Evolutionary conservation across 64 coral and sea anemone species (phyloP).

Genomic region (Astreopora myriophthalma): DNA sequence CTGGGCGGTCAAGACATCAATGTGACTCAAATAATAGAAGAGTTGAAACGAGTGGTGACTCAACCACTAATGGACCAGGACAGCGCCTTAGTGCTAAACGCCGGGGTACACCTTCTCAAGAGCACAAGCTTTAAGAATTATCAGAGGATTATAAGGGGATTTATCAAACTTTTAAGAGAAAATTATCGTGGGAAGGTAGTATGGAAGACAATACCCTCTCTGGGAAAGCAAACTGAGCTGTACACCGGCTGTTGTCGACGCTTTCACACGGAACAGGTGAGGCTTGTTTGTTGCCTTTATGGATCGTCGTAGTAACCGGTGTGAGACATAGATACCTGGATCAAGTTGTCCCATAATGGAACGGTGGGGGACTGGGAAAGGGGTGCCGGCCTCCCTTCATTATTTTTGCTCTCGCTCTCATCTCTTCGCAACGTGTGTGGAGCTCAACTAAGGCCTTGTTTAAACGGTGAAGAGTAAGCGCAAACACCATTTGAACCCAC

Average conservation of each 20-base stretch:
- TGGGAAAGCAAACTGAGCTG: slow-evolving; percentile 75
- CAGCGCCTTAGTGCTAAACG: slow-evolving; percentile 73
- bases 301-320: no score
- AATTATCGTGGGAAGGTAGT: slow-evolving; percentile 72
- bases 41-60: slow-evolving; percentile 53
- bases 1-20: slow-evolving; percentile 71
- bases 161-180: slow-evolving; percentile 58
- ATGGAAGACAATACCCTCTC: slow-evolving; percentile 85
- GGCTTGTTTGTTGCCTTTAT: not conserved
- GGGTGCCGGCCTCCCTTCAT: no score
- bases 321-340: no score
- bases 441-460: no score
- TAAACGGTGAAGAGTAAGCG: no score
- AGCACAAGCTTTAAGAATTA: slow-evolving; percentile 81
- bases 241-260: slow-evolving; percentile 76
- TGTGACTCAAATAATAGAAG: slow-evolving; percentile 62
- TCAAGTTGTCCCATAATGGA: no score
- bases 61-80: slow-evolving; percentile 77
- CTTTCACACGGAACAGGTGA: slow-evolving; percentile 92
- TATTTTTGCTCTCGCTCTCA: no score
- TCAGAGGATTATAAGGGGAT: slow-evolving; percentile 72
- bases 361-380: no score
- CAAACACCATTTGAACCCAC: no score
- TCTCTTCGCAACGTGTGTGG: no score
- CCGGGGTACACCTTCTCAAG: slow-evolving; percentile 84